Evolutionary conservation across 2,888 invertebrate genomes (phyloP).

Genomic region (Leptarthrus brevirostris): DNA sequence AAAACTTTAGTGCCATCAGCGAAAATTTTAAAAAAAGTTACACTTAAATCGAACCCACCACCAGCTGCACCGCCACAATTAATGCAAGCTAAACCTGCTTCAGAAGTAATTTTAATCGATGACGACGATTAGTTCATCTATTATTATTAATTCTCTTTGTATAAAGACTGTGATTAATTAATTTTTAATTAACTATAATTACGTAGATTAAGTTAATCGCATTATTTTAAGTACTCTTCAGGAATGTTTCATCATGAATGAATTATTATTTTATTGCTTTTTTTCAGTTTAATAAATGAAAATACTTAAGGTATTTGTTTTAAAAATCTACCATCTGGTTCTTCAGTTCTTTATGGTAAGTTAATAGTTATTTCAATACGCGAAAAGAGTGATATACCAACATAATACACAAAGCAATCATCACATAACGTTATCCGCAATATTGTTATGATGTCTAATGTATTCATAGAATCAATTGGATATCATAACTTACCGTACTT

Average conservation of each 20-base stretch:
- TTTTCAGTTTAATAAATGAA: slow-evolving; percentile 1
- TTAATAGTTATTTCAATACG: too few species aligned
- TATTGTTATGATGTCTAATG: too few species aligned
- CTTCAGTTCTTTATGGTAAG: too few species aligned
- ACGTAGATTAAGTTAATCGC: background rate
- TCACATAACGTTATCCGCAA: too few species aligned
- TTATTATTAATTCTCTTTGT: background rate
- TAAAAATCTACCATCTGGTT: too few species aligned
- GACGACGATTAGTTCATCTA: slow-evolving; percentile 10
- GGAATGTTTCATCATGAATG: background rate
- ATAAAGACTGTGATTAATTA: slow-evolving; percentile 30
- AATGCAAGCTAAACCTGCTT: background rate
- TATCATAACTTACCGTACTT: too few species aligned
- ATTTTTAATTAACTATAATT: background rate
- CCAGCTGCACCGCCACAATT: background rate
- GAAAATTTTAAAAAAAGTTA: background rate
- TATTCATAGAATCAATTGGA: too few species aligned
- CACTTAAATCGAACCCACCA: background rate
- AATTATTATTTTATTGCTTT: background rate
- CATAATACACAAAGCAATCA: too few species aligned
- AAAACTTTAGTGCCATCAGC: background rate
- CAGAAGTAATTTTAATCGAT: slow-evolving; percentile 34
- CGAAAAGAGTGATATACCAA: too few species aligned
- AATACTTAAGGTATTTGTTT: too few species aligned
- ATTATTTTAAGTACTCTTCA: slow-evolving; percentile 2